Base-by-base conservation (phyloP, 2,888 invertebrate species). In the Erebia epiphron region DNA sequence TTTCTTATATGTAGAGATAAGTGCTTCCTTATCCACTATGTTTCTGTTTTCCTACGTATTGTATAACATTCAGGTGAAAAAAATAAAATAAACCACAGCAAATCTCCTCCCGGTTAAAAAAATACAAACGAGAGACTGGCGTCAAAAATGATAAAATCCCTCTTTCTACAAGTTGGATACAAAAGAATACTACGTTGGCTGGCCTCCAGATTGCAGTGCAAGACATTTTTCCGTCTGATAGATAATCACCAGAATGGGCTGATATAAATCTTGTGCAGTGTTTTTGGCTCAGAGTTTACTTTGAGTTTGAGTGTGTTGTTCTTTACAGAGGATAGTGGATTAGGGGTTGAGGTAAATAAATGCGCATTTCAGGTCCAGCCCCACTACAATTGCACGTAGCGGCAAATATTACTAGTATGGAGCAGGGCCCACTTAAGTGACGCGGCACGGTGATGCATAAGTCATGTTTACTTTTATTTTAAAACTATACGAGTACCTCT, bases 161-260 rank as follows among this genome's bases (percentile, higher is more conserved):
- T 43, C 61, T 61, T 61, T 61, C 43, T 16, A 61, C 43, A 43
- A 61, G 56, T 43, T 43, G 61, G 41, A 41, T 61, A 41, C 64
- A 52, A 66, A 56, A 66, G 66, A 41, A 66, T 43, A 66, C 66
- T 57, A 46, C 54, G 54, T 56, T 66, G 66, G 66, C 66, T 5
- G 4, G 18, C 7, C 16, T 46, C 69, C 69, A 69, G 58, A 13
- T 41, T 16, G 57, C 63, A 69, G 57, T 49, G 63, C 69, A 64
- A 69, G 69, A 69, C 69, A 69, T 69, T 69, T 69, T 69, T 57
- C 69, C 58, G 68, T 57, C 69, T 64, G 69, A 69, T 69, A 69
- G 69, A 69, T 69, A 69, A 69, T 69, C 63, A 64, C 69, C 63
- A 41, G 63, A 69, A 69, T 69, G 64, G 69, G 21, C n/a, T 35